Conservation (phyloP, 2,113 vertebrate genomes). For the Trogon melanurus region DNA sequence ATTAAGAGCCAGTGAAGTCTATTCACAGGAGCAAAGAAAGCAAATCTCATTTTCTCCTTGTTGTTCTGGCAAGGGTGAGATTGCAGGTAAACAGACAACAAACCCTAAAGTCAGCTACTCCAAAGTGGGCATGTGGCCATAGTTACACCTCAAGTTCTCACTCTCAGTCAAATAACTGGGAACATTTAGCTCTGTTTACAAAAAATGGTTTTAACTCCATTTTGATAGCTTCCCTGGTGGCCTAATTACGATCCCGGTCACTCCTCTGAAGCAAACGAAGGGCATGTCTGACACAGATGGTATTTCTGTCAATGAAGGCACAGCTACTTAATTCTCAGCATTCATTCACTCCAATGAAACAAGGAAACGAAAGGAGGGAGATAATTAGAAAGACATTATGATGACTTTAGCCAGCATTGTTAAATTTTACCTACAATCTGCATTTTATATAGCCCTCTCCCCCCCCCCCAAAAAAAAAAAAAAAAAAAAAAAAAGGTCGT, state of each 20-base stretch:
- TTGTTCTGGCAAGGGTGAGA: neutral
- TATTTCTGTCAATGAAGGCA: neutral
- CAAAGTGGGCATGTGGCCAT: neutral
- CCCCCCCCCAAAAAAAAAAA: neutral
- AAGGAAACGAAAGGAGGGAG: neutral
- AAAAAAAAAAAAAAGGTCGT: neutral
- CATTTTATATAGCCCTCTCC: neutral
- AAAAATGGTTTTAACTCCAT: neutral
- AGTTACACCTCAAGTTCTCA: neutral
- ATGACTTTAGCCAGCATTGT: neutral
- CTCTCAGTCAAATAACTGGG: neutral
- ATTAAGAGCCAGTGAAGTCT: neutral
- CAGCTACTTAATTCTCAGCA: neutral
- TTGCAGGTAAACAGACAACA: neutral
- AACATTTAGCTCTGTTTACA: neutral
- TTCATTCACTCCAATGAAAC: neutral
- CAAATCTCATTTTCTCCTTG: neutral
- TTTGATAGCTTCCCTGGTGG: neutral
- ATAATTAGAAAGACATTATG: neutral
- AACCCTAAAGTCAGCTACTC: neutral
- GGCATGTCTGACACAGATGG: neutral
- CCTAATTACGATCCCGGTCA: neutral
- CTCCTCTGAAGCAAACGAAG: neutral
- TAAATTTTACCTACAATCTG: neutral
- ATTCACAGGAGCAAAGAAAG: neutral